Evolutionary conservation across 2,888 invertebrate genomes (phyloP).

Genomic region (Sphaerophoria taeniata): DNA sequence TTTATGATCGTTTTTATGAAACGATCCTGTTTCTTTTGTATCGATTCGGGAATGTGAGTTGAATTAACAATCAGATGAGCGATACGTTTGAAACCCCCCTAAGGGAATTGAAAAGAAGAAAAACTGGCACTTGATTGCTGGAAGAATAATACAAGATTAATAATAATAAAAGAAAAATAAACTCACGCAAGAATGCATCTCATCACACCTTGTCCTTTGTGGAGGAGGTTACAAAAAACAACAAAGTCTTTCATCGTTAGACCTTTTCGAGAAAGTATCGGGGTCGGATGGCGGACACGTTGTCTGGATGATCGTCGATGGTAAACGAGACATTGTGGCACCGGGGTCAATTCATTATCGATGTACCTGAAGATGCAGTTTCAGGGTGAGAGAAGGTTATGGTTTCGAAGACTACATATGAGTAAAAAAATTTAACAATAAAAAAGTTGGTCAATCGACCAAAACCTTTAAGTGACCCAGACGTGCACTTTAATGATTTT

Average conservation of each 20-base stretch:
- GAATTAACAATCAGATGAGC: slow-evolving; percentile 49
- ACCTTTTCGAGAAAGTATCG: slow-evolving; percentile 1
- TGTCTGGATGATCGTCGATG: slow-evolving; percentile 48
- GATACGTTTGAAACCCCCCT: slow-evolving; percentile 36
- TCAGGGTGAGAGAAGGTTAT: not conserved
- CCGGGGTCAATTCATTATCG: slow-evolving; percentile 16
- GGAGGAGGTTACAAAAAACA: slow-evolving; percentile 56
- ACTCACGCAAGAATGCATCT: slow-evolving; percentile 69
- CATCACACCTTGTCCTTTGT: slow-evolving; percentile 71
- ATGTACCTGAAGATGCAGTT: not conserved
- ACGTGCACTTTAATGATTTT: no score
- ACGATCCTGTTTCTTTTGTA: slow-evolving; percentile 56
- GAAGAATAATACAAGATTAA: slow-evolving; percentile 70
- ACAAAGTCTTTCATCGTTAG: slow-evolving; percentile 8
- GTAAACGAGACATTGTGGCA: slow-evolving; percentile 69
- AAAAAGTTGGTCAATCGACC: no score
- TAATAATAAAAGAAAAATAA: slow-evolving; percentile 67
- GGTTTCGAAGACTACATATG: no score
- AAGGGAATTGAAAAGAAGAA: slow-evolving; percentile 45
- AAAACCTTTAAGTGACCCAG: no score
- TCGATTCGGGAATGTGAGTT: slow-evolving; percentile 12
- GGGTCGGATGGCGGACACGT: slow-evolving; percentile 34
- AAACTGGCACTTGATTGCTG: slow-evolving; percentile 66
- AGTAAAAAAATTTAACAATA: no score
- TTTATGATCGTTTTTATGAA: slow-evolving; percentile 14